These are phyloP conservation scores for Sander vitreus DNA, from an alignment of 2,113 vertebrate genomes.

Conservation along the genomic window DNA sequence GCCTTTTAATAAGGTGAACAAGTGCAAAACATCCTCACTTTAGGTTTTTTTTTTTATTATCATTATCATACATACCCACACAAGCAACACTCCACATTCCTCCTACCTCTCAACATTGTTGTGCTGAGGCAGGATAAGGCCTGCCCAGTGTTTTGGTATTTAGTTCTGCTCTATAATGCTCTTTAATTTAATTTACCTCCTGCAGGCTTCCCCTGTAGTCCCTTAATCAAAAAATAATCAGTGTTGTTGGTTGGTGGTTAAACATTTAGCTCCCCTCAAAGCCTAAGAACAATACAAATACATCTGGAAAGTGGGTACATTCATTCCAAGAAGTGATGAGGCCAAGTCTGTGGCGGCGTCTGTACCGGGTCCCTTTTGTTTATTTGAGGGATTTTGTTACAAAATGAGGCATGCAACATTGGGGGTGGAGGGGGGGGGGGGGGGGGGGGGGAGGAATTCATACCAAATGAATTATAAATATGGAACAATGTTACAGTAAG, in stretches of 20 bases:
- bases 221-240: constrained; percentile 73
- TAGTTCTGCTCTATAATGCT: constrained; percentile 73
- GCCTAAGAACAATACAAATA: constrained; percentile 50
- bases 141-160: constrained; percentile 54
- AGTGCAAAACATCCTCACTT: background rate
- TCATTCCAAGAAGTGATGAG: background rate
- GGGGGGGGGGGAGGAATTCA: background rate
- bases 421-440: no score
- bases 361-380: constrained; percentile 6
- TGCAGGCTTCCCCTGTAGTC: constrained; percentile 40
- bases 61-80: background rate
- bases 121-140: constrained; percentile 15
- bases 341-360: constrained; percentile 31
- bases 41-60: background rate
- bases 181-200: constrained; percentile 69
- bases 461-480: constrained; percentile 3
- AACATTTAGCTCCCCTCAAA: constrained; percentile 57
- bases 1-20: background rate
- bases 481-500: background rate
- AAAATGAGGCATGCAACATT: constrained; percentile 3
- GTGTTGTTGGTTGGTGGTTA: constrained; percentile 59
- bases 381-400: constrained; percentile 32
- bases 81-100: background rate
- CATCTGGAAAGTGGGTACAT: background rate
- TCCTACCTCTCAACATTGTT: constrained; percentile 2